These are phyloP conservation scores for Pteria penguin DNA, from an alignment of 2,888 invertebrate genomes.

Conservation along the genomic window DNA sequence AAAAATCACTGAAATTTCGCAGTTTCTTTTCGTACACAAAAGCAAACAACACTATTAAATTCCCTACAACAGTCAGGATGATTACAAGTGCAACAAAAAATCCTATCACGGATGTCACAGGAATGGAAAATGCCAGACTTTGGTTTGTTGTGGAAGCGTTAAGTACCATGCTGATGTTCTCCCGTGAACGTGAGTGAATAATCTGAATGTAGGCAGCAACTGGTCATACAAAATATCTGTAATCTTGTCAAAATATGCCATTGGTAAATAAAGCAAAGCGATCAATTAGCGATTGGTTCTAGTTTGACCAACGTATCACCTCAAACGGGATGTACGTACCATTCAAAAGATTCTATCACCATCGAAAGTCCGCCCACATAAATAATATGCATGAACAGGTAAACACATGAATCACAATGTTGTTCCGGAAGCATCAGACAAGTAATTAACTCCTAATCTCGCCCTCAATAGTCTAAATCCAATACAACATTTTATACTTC, in stretches of 20 bases:
- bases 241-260: not conserved
- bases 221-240: not conserved
- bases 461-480: too few species aligned
- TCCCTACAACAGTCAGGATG: conserved; percentile 50
- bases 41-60: conserved; percentile 57
- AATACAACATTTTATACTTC: too few species aligned
- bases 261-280: not conserved
- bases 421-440: too few species aligned
- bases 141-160: not conserved
- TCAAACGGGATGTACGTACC: not conserved
- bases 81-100: conserved; percentile 42
- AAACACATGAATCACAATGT: too few species aligned
- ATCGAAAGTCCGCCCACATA: too few species aligned
- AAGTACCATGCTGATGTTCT: not conserved
- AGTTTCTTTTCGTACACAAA: conserved; percentile 55
- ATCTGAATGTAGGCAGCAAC: too few species aligned
- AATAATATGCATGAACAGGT: too few species aligned
- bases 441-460: too few species aligned
- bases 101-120: conserved; percentile 31
- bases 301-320: not conserved
- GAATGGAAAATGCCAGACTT: conserved; percentile 11
- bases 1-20: conserved; percentile 62
- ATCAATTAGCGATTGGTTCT: not conserved
- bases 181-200: too few species aligned
- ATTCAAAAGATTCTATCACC: too few species aligned